These are phyloP conservation scores for Andrena praecox DNA, from an alignment of 2,888 invertebrate species.

Conservation along the genomic window DNA sequence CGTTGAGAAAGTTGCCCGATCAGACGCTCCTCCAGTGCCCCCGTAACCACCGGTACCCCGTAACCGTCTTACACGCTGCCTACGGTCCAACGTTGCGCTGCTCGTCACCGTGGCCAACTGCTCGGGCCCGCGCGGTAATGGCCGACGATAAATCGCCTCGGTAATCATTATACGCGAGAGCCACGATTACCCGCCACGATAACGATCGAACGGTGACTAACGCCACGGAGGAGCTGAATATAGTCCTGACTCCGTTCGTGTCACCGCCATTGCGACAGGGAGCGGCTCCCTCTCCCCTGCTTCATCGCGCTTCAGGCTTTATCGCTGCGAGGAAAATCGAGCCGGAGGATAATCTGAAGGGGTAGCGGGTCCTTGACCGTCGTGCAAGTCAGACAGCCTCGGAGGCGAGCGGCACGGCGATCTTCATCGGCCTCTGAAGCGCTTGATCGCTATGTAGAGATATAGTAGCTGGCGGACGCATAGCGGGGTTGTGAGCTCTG, in stretches of 20 bases:
- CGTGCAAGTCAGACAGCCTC: background rate
- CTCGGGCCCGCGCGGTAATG: background rate
- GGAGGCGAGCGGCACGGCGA: background rate
- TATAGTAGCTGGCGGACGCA: no score
- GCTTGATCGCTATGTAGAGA: no score
- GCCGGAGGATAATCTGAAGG: background rate
- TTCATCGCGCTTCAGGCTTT: background rate
- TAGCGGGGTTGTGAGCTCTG: no score
- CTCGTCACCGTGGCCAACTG: slow-evolving; percentile 5
- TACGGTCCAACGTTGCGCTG: no score
- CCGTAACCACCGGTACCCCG: background rate
- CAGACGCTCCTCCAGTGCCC: background rate
- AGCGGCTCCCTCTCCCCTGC: background rate
- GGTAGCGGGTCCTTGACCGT: background rate
- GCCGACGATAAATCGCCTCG: slow-evolving; percentile 21
- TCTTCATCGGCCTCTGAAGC: no score
- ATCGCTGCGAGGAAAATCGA: background rate
- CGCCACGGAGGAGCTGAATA: background rate
- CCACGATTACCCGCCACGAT: slow-evolving; percentile 27
- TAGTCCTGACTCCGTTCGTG: background rate
- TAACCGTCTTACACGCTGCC: no score
- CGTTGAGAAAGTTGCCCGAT: slow-evolving; percentile 16
- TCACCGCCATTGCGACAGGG: background rate
- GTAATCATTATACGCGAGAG: slow-evolving; percentile 14
- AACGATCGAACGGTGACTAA: slow-evolving; percentile 48